A percentile compares a stretch with the other conserved stretches of the same genome.
phyloP scores from a whole-genome alignment of 92 coral and sea anemone genomes.

The Siderastrea siderea region DNA sequence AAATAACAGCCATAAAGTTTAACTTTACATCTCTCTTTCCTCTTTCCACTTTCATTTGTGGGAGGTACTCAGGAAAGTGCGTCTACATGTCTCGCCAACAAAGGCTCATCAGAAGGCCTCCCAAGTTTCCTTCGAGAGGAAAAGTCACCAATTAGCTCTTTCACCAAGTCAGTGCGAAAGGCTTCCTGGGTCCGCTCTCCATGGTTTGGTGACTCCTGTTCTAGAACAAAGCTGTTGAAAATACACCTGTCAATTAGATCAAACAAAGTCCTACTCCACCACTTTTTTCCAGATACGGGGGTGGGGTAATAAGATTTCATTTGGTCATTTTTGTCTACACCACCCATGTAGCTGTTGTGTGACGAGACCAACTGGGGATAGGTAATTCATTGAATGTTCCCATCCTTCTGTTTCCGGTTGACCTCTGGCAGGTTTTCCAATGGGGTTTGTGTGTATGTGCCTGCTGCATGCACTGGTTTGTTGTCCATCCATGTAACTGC shows the following conservation, averaged over 20 bases:
- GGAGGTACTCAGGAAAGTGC: no score
- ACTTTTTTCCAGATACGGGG: conserved; percentile 44
- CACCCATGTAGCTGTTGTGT: no score
- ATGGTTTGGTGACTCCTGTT: conserved; percentile 42
- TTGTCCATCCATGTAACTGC: conserved; percentile 31
- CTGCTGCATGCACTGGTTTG: conserved; percentile 24
- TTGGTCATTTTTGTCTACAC: conserved; percentile 60
- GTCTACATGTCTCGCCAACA: no score
- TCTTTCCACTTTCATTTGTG: no score
- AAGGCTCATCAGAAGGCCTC: no score
- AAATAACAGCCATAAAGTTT: no score
- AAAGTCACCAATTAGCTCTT: conserved; percentile 38
- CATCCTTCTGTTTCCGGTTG: no score
- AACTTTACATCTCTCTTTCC: no score
- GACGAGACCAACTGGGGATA: conserved; percentile 8
- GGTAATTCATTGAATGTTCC: neutral
- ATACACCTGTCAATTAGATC: conserved; percentile 40
- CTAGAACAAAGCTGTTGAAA: conserved; percentile 30
- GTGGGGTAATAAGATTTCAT: conserved; percentile 60
- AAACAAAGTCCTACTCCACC: conserved; percentile 56
- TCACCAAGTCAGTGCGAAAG: conserved; percentile 26
- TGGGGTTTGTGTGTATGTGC: neutral
- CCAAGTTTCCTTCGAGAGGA: no score
- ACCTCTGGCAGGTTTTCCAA: conserved; percentile 7
- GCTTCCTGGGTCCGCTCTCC: conserved; percentile 1